Conservation (phyloP, 2,113 vertebrate genomes). For the Spea bombifrons region DNA sequence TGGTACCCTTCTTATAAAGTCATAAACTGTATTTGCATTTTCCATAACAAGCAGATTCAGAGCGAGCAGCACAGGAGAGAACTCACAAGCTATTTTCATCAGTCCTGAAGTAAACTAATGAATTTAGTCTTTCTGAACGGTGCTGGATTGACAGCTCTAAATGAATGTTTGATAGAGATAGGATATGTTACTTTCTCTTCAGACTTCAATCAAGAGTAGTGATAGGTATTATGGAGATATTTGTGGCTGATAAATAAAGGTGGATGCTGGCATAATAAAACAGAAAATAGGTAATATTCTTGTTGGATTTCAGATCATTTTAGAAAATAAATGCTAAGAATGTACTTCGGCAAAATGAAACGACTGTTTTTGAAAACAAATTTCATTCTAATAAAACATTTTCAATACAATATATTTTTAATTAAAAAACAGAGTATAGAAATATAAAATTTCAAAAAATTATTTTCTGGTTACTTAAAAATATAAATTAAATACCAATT, state of each 20-base stretch:
- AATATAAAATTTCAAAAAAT: too few relatives aligned
- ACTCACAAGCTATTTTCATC: conserved; percentile 41
- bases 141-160: conserved; percentile 40
- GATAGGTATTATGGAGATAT: conserved; percentile 38
- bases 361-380: too few relatives aligned
- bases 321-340: background rate
- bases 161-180: conserved; percentile 43
- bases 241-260: conserved; percentile 29
- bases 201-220: conserved; percentile 35
- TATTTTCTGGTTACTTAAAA: too few relatives aligned
- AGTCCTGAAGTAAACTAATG: conserved; percentile 35
- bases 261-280: conserved; percentile 11
- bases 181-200: conserved; percentile 29
- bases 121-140: conserved; percentile 39
- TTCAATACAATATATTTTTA: too few relatives aligned
- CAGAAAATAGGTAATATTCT: conserved; percentile 10
- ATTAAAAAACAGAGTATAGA: too few relatives aligned
- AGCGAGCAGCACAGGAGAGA: conserved; percentile 24
- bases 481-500: too few relatives aligned
- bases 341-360: background rate
- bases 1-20: conserved; percentile 39
- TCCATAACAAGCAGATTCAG: conserved; percentile 40
- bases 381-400: too few relatives aligned
- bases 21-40: conserved; percentile 44
- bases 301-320: background rate